phyloP scores from a whole-genome alignment of 2,888 invertebrate genomes.

The Ormyrus rosae region DNA sequence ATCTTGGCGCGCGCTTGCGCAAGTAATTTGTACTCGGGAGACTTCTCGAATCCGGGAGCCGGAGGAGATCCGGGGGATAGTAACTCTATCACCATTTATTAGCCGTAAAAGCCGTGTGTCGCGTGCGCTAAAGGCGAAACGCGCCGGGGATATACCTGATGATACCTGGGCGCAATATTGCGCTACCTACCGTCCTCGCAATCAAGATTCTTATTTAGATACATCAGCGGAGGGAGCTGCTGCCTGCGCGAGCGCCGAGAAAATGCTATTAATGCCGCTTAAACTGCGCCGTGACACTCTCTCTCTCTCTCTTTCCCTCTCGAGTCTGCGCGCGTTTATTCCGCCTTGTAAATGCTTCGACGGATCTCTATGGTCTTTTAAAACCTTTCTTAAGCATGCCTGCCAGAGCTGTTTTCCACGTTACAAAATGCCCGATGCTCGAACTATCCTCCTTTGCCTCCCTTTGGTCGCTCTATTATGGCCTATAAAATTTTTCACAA shows the following conservation, averaged over 20 bases:
- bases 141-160: conserved; percentile 11
- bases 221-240: conserved; percentile 23
- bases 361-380: conserved; percentile 23
- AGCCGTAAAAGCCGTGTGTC: conserved; percentile 43
- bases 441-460: too few species aligned
- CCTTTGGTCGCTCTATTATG: background rate
- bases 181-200: conserved; percentile 27
- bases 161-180: conserved; percentile 43
- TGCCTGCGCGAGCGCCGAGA: background rate
- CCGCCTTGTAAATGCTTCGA: conserved; percentile 30
- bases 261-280: conserved; percentile 38
- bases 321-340: background rate
- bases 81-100: conserved; percentile 52
- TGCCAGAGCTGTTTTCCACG: too few species aligned
- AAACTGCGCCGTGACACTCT: conserved; percentile 34
- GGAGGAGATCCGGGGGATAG: conserved; percentile 33
- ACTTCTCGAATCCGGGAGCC: conserved; percentile 15
- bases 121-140: conserved; percentile 13
- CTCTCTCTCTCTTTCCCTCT: background rate
- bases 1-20: too few species aligned
- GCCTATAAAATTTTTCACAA: background rate
- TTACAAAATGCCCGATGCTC: too few species aligned
- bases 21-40: too few species aligned
- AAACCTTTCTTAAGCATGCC: background rate
- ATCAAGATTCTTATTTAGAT: conserved; percentile 56